Evolutionary conservation across 2,113 vertebrate genomes (phyloP), one percentile per base, ranked within the genome.

Genomic region (Boulengeromyrus knoepffleri): DNA sequence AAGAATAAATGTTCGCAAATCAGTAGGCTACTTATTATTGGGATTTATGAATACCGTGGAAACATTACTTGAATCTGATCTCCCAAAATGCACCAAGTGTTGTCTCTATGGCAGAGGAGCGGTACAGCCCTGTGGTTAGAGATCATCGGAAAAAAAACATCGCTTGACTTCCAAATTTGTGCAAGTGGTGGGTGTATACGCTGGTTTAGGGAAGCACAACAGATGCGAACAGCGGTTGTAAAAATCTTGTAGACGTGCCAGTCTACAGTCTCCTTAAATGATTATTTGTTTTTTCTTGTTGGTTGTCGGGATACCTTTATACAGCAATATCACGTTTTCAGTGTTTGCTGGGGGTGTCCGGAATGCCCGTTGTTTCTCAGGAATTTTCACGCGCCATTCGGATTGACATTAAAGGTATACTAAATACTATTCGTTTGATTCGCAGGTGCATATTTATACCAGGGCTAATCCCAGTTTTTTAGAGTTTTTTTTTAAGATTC

Each of bases 361-460:
- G 90, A 93, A 93, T 92, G 93, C 91, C 94, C 92, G 93, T 95
- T 95, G 94, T 47, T 42, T 58, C 62, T 21, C 74, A 52, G 91
- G 92, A 93, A 93, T 92, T 89, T 93, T 94, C 93, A 94, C 94
- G 94, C 93, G 66, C 85, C 52, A 88, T 85, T 88, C 13, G 85
- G 27, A 83, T 53, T 77, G n/a, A 31, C 45, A 50, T 19, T 83
- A 83, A 45, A 15, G 5, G 74, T 15, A 13, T 19, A 39, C 17
- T 80, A 42, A 13, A 80, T 80, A 17, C 12, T 42, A 39, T 39
- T 13, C 31, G 36, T 31, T 66, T 66, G 58, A 12, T 27, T 66
- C 24, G 58, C 58, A 27, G n/a, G n/a, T 66, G 8, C n/a, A 66
- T n/a, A 8, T 27, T 12, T 39, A 39, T 39, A 66, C 58, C n/a